Evolutionary conservation across 2,888 invertebrate species (phyloP).

Genomic region (Chymomyza fuscimana): DNA sequence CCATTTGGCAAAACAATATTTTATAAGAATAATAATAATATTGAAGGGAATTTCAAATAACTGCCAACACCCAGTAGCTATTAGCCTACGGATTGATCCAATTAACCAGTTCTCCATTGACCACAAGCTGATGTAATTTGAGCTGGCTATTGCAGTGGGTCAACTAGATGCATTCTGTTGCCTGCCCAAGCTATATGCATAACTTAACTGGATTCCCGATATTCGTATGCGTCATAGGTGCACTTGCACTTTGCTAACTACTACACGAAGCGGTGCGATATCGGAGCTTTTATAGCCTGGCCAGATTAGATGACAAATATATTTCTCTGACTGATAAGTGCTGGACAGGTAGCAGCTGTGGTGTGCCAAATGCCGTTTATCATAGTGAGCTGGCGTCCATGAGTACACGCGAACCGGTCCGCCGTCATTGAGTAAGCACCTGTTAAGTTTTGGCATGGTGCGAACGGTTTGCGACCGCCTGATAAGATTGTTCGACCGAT

Average conservation of each 20-base stretch:
- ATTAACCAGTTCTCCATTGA: constrained; percentile 47
- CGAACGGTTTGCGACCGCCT: constrained; percentile 46
- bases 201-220: constrained; percentile 11
- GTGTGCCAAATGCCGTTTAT: constrained; percentile 5
- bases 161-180: constrained; percentile 47
- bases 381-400: constrained; percentile 18
- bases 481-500: constrained; percentile 61
- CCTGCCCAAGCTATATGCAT: background rate
- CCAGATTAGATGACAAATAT: constrained; percentile 56
- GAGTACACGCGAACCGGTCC: constrained; percentile 47
- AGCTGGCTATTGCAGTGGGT: constrained; percentile 59
- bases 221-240: constrained; percentile 38
- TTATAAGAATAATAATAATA: background rate
- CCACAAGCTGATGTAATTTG: constrained; percentile 60
- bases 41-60: background rate
- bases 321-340: constrained; percentile 53
- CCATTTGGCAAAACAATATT: too few species aligned
- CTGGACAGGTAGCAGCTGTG: constrained; percentile 21
- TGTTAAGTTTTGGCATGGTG: constrained; percentile 41
- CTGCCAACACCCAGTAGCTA: background rate
- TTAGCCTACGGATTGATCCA: constrained; percentile 8
- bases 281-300: constrained; percentile 35
- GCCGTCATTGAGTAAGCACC: constrained; percentile 46
- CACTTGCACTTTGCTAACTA: constrained; percentile 42
- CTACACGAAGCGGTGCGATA: constrained; percentile 27